Percentiles rank a stretch among this genome's conserved stretches.
Conservation (phyloP, 2,113 vertebrate species). For the Trogon surrucura region DNA sequence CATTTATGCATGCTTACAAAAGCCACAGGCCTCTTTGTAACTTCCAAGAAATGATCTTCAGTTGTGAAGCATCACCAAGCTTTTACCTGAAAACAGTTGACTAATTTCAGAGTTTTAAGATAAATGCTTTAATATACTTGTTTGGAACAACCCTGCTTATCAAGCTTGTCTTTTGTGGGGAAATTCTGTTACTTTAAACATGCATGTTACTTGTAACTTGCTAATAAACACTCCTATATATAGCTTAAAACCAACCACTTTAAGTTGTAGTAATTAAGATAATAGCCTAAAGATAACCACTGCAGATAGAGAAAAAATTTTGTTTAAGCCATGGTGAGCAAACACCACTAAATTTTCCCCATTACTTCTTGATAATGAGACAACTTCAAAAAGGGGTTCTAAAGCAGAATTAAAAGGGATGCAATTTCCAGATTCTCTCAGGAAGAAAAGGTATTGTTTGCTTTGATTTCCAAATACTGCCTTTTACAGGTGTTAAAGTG, state of each 20-base stretch:
- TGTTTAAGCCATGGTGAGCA: not conserved
- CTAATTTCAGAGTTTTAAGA: not conserved
- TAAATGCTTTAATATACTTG: not conserved
- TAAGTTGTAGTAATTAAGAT: not conserved
- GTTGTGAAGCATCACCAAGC: not conserved
- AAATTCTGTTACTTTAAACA: not conserved
- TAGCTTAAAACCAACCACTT: not conserved
- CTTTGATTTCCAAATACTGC: not conserved
- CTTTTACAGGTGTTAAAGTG: constrained; percentile 91
- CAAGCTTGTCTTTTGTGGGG: not conserved
- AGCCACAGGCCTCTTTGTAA: not conserved
- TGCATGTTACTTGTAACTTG: not conserved
- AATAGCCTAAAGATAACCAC: not conserved
- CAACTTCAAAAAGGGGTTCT: not conserved
- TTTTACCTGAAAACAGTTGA: not conserved
- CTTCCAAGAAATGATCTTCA: not conserved
- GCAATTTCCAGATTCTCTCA: not conserved
- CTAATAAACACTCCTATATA: not conserved
- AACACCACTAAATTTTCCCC: not conserved
- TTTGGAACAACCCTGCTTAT: not conserved
- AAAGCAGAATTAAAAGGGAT: not conserved
- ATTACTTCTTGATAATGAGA: not conserved
- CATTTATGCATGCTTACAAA: not conserved
- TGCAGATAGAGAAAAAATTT: not conserved
- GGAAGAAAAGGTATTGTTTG: not conserved